These are phyloP conservation scores for Sebastes flavidus DNA, from an alignment of 2,797 vertebrate species.

Conservation along the genomic window DNA sequence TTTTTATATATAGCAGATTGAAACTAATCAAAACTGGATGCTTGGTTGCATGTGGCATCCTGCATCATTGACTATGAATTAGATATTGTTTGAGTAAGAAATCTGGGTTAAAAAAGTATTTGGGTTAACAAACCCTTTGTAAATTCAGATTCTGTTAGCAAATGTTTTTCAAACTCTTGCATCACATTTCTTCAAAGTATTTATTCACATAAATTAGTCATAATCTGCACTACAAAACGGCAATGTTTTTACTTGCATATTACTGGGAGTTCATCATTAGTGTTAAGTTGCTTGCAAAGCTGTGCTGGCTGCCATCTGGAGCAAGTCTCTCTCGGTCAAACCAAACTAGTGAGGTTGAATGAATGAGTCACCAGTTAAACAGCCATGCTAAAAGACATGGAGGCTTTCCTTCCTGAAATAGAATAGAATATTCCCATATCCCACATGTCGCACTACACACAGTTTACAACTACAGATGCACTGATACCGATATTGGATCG, in stretches of 20 bases:
- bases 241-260: neutral
- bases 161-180: neutral
- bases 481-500: too few relatives aligned
- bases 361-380: neutral
- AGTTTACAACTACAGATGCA: too few relatives aligned
- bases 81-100: neutral
- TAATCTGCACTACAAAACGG: neutral
- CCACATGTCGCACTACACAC: neutral
- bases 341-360: neutral
- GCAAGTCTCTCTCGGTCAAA: neutral
- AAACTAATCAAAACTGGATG: neutral
- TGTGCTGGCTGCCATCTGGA: constrained; percentile 1
- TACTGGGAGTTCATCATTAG: constrained; percentile 1
- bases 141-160: neutral
- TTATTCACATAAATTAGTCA: constrained; percentile 12
- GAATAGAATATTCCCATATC: neutral
- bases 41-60: neutral
- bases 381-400: neutral
- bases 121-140: neutral
- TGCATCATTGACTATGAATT: neutral
- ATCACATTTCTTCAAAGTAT: constrained; percentile 2
- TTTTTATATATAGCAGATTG: neutral
- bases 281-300: neutral
- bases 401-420: neutral
- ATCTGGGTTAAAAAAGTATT: neutral